These are phyloP conservation scores for Drosophila kurseongensis DNA, from an alignment of 1,140 invertebrate genomes.

Conservation along the genomic window DNA sequence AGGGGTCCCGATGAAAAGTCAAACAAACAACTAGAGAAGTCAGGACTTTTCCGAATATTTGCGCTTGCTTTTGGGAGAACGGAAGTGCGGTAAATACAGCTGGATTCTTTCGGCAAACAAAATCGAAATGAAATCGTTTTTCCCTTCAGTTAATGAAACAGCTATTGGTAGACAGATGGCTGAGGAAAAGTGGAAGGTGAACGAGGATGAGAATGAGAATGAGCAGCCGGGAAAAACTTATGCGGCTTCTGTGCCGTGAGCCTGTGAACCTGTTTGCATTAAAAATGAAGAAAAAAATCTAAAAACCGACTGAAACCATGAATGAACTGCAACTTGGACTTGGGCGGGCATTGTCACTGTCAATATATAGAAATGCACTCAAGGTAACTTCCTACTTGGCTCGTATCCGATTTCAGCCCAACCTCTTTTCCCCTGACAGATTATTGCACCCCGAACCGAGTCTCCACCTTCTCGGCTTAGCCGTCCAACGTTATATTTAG, in stretches of 20 bases:
- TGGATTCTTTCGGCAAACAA: conserved; percentile 49
- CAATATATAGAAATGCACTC: conserved; percentile 80
- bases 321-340: conserved; percentile 68
- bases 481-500: conserved; percentile 57
- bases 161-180: conserved; percentile 20
- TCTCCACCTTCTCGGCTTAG: conserved; percentile 31
- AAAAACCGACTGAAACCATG: conserved; percentile 63
- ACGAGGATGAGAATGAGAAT: conserved; percentile 16
- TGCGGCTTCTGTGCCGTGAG: conserved; percentile 76
- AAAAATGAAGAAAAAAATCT: conserved; percentile 1
- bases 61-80: conserved; percentile 24
- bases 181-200: conserved; percentile 20
- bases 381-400: conserved; percentile 80
- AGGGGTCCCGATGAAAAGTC: conserved; percentile 51
- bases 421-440: conserved; percentile 71
- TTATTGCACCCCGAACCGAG: conserved; percentile 47
- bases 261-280: conserved; percentile 76
- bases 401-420: conserved; percentile 70
- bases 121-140: conserved; percentile 45
- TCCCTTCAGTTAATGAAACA: conserved; percentile 38
- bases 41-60: conserved; percentile 57
- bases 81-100: conserved; percentile 62
- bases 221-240: conserved; percentile 58
- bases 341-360: conserved; percentile 75
- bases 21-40: conserved; percentile 66